Percentiles rank a stretch among this genome's conserved stretches.
These are phyloP conservation scores for Neosilurus hyrtlii DNA, from an alignment of 2,797 vertebrate species.

Conservation along the genomic window DNA sequence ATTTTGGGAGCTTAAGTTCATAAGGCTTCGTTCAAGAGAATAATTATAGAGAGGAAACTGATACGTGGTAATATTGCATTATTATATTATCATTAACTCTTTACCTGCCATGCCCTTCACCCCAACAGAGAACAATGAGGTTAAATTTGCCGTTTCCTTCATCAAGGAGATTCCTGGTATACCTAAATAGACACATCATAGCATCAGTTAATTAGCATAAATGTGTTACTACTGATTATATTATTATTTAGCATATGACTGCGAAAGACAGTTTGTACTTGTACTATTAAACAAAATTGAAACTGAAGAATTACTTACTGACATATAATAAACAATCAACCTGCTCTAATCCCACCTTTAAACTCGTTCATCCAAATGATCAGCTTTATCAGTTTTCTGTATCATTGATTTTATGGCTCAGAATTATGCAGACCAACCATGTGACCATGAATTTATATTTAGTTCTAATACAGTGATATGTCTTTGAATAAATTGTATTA, in stretches of 20 bases:
- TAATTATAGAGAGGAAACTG: neutral
- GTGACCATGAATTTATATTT: neutral
- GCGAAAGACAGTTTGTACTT: neutral
- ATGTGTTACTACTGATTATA: too few relatives aligned
- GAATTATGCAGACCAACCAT: neutral
- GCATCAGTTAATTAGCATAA: neutral
- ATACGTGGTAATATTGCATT: neutral
- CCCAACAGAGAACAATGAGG: slow-evolving; percentile 96
- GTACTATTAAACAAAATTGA: neutral
- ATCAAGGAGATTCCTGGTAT: slow-evolving; percentile 94
- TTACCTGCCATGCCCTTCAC: slow-evolving; percentile 98
- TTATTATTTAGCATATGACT: neutral
- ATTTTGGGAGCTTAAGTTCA: neutral
- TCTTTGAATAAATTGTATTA: neutral
- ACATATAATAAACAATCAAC: neutral
- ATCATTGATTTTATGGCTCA: neutral
- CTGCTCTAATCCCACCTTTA: neutral
- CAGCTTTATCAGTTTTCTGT: neutral
- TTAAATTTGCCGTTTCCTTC: slow-evolving; percentile 96
- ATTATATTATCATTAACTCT: neutral
- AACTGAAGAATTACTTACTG: neutral
- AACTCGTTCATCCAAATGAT: neutral
- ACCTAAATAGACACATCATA: slow-evolving; percentile 69
- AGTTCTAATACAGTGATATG: neutral
- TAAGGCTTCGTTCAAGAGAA: neutral